These are phyloP conservation scores for Drosophila willistoni DNA, from an alignment of 1,140 invertebrate genomes.

Conservation along the genomic window DNA sequence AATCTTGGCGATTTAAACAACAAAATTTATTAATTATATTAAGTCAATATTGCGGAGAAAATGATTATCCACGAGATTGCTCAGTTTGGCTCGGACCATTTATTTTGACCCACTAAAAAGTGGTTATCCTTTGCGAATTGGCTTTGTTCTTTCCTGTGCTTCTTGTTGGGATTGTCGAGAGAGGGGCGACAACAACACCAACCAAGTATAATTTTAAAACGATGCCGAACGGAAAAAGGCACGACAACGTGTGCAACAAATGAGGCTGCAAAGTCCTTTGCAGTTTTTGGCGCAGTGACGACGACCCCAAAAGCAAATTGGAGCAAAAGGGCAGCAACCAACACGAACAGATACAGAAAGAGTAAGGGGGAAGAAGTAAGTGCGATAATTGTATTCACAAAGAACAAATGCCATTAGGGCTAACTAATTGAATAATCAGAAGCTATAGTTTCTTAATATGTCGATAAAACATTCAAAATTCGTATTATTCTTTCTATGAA, in stretches of 20 bases:
- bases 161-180: conserved; percentile 8
- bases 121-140: conserved; percentile 10
- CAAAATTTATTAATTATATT: too few species aligned
- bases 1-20: too few species aligned
- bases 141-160: background rate
- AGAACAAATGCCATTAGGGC: conserved; percentile 52
- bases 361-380: background rate
- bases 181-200: conserved; percentile 61
- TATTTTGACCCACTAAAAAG: background rate
- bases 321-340: conserved; percentile 53
- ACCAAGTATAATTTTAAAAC: conserved; percentile 36
- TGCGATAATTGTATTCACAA: too few species aligned
- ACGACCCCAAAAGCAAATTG: conserved; percentile 32
- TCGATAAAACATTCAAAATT: conserved; percentile 25
- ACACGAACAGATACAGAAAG: conserved; percentile 8
- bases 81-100: background rate
- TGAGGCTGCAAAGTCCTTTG: conserved; percentile 54
- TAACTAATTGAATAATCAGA: conserved; percentile 42
- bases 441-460: background rate
- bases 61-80: background rate
- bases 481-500: conserved; percentile 58
- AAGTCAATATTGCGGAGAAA: too few species aligned
- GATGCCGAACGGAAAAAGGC: conserved; percentile 12
- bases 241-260: conserved; percentile 17
- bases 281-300: conserved; percentile 52